Evolutionary conservation across 2,888 invertebrate species (phyloP).

Genomic region (Gandaritis pyraliata): DNA sequence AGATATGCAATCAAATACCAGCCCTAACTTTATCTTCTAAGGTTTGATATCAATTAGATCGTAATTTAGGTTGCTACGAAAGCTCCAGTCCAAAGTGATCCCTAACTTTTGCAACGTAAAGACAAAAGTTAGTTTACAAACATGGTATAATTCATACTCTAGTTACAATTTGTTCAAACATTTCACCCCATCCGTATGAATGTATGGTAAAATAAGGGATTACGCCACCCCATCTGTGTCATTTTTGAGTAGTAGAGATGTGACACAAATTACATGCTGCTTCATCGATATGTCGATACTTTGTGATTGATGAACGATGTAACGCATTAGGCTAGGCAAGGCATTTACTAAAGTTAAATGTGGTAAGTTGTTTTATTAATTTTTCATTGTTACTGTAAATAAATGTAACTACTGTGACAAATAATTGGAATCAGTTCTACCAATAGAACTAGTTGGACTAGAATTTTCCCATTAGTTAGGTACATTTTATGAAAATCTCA

Average conservation of each 20-base stretch:
- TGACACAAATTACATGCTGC: slow-evolving; percentile 30
- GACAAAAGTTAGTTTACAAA: slow-evolving; percentile 6
- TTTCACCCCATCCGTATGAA: slow-evolving; percentile 37
- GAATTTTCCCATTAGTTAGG: too few species aligned
- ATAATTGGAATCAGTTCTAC: too few species aligned
- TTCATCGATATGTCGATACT: slow-evolving; percentile 43
- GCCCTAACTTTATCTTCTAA: not conserved
- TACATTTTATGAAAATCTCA: too few species aligned
- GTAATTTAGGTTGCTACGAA: not conserved
- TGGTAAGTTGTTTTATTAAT: slow-evolving; percentile 15
- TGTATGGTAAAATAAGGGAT: slow-evolving; percentile 35
- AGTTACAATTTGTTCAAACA: slow-evolving; percentile 43
- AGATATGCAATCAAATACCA: slow-evolving; percentile 9
- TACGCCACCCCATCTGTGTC: slow-evolving; percentile 41
- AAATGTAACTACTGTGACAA: too few species aligned
- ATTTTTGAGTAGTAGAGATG: slow-evolving; percentile 54
- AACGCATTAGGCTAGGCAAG: slow-evolving; percentile 21
- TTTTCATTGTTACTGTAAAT: slow-evolving; percentile 15
- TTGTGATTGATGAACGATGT: slow-evolving; percentile 28
- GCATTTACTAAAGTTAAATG: slow-evolving; percentile 20
- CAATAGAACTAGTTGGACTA: too few species aligned
- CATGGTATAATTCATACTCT: slow-evolving; percentile 30
- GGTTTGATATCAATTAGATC: slow-evolving; percentile 4
- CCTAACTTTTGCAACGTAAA: slow-evolving; percentile 14
- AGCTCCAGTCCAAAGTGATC: slow-evolving; percentile 17